These are phyloP conservation scores for Ailurus styani DNA, from an alignment of 2,113 vertebrate species.

Conservation along the genomic window DNA sequence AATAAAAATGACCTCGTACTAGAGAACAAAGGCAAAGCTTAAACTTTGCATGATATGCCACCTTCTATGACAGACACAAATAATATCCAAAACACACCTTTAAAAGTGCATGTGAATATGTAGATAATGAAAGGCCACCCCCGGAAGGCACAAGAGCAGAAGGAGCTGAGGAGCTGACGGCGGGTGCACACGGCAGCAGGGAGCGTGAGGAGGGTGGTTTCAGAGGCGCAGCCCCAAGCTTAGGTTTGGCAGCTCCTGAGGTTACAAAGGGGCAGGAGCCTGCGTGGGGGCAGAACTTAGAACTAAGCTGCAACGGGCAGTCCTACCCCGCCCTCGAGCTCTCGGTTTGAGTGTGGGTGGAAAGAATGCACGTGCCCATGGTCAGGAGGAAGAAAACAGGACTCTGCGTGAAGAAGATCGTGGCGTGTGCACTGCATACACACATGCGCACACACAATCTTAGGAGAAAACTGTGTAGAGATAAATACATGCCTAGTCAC, in stretches of 20 bases:
- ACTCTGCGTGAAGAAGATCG: background rate
- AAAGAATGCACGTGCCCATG: fast-evolving
- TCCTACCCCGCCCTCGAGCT: background rate
- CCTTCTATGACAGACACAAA: background rate
- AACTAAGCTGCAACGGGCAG: fast-evolving
- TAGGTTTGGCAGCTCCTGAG: background rate
- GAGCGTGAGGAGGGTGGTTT: background rate
- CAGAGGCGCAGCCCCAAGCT: background rate
- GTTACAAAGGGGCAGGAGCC: background rate
- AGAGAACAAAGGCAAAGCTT: background rate
- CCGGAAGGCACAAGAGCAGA: background rate
- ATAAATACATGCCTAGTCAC: background rate
- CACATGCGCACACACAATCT: too few relatives aligned
- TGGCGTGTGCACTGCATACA: background rate
- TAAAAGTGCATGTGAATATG: too few relatives aligned
- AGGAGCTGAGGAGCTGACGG: background rate
- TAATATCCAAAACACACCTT: background rate
- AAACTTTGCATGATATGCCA: background rate
- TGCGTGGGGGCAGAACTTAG: fast-evolving
- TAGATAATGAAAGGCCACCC: background rate
- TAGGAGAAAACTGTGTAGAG: background rate
- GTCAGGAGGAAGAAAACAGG: background rate
- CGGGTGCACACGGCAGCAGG: fast-evolving
- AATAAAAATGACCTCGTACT: too few relatives aligned
- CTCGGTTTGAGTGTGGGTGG: background rate